Evolutionary conservation across 2,888 invertebrate genomes (phyloP).

Genomic region (Biston betularia): DNA sequence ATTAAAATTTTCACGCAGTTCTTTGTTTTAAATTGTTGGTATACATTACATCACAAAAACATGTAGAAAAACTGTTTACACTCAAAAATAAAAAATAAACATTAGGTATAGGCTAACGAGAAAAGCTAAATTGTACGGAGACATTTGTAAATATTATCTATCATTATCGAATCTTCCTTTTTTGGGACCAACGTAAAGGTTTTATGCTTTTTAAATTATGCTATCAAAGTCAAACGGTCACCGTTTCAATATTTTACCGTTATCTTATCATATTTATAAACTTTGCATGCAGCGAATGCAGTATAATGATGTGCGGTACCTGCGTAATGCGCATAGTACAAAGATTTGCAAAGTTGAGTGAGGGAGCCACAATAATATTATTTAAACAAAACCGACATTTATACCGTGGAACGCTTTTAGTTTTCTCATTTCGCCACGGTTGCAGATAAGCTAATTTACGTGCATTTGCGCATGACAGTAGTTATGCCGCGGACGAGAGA

Average conservation of each 20-base stretch:
- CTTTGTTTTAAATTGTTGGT: no score
- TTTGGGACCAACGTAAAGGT: not conserved
- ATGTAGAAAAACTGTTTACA: no score
- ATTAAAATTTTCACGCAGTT: no score
- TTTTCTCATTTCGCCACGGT: not conserved
- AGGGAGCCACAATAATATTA: not conserved
- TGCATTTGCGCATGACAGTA: not conserved
- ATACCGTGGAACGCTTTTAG: not conserved
- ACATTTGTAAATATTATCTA: no score
- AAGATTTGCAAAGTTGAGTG: not conserved
- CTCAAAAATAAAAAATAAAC: not conserved
- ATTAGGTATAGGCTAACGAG: no score
- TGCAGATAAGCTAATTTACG: not conserved
- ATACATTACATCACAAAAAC: no score
- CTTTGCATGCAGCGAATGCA: not conserved
- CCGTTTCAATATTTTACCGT: no score
- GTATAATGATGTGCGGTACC: not conserved
- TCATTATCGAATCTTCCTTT: not conserved
- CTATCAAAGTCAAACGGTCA: not conserved
- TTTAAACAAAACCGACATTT: not conserved
- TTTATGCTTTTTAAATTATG: no score
- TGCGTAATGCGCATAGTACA: not conserved
- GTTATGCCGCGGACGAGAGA: not conserved
- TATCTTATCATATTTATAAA: conserved; percentile 5
- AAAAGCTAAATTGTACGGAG: no score